Conservation (phyloP, 2,797 vertebrate genomes). For the Psittacula echo region DNA sequence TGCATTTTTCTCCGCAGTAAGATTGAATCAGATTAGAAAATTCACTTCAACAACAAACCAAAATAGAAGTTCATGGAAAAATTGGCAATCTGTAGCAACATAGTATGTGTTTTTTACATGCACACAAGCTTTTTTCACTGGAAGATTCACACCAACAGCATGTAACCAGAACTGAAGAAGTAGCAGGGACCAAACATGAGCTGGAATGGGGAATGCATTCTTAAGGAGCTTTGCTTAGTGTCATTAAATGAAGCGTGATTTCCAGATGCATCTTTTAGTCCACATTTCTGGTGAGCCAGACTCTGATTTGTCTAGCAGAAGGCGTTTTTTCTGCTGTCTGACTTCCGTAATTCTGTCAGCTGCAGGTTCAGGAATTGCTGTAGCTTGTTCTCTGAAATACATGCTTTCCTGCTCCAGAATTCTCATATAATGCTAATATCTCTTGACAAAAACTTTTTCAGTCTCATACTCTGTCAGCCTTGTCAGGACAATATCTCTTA, state of each 20-base stretch:
- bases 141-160: neutral
- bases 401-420: neutral
- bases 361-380: neutral
- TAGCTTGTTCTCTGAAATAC: neutral
- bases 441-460: neutral
- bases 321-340: neutral
- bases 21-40: neutral
- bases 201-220: neutral
- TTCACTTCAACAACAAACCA: neutral
- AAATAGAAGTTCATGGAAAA: neutral
- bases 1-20: neutral
- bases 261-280: neutral
- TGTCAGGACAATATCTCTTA: neutral
- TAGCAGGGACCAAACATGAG: neutral
- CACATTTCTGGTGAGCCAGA: neutral
- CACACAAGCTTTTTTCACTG: neutral
- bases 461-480: neutral
- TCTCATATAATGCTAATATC: neutral
- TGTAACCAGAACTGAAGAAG: neutral
- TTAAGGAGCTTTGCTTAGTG: neutral
- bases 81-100: neutral
- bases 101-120: neutral
- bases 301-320: neutral
- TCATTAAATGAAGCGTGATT: neutral
- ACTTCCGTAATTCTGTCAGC: neutral